Percentiles rank a stretch among this genome's conserved stretches.
phyloP scores from a whole-genome alignment of 2,888 invertebrate species.

The Oscheius sp. region DNA sequence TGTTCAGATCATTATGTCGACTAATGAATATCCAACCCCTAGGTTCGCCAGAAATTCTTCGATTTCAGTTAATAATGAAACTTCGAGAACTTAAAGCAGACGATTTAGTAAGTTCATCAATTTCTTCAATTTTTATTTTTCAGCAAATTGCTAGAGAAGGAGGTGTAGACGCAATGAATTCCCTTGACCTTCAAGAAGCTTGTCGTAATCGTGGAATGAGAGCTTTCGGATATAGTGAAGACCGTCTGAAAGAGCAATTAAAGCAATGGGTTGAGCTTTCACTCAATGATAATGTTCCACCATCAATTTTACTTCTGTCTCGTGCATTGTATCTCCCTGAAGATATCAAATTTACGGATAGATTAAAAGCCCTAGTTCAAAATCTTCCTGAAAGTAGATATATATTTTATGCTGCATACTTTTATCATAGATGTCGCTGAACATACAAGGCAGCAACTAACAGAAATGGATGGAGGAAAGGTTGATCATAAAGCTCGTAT shows the following conservation, averaged over 20 bases:
- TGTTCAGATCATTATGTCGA: conserved; percentile 84
- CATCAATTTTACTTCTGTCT: conserved; percentile 88
- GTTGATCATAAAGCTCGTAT: conserved; percentile 67
- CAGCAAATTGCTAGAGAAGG: conserved; percentile 94
- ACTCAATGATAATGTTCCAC: conserved; percentile 91
- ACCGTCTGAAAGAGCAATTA: conserved; percentile 83
- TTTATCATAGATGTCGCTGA: conserved; percentile 57
- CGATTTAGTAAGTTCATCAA: conserved; percentile 78
- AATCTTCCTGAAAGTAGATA: conserved; percentile 57
- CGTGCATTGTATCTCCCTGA: conserved; percentile 85
- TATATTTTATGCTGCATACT: not conserved
- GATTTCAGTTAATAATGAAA: conserved; percentile 91
- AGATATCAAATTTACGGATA: conserved; percentile 65
- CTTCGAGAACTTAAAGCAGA: conserved; percentile 90
- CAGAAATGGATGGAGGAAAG: conserved; percentile 67
- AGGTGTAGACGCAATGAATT: conserved; percentile 86
- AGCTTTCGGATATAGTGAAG: conserved; percentile 90
- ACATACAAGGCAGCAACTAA: conserved; percentile 64
- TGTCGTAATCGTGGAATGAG: conserved; percentile 95
- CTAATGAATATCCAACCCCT: conserved; percentile 85
- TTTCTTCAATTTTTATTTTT: conserved; percentile 15
- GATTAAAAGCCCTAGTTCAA: conserved; percentile 62
- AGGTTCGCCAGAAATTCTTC: conserved; percentile 86
- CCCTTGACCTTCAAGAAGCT: conserved; percentile 90
- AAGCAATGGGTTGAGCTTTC: conserved; percentile 94